Percentiles rank a stretch among this genome's conserved stretches.
Conservation (phyloP, 1,140 invertebrate species). For the Wiebesia pumilae region DNA sequence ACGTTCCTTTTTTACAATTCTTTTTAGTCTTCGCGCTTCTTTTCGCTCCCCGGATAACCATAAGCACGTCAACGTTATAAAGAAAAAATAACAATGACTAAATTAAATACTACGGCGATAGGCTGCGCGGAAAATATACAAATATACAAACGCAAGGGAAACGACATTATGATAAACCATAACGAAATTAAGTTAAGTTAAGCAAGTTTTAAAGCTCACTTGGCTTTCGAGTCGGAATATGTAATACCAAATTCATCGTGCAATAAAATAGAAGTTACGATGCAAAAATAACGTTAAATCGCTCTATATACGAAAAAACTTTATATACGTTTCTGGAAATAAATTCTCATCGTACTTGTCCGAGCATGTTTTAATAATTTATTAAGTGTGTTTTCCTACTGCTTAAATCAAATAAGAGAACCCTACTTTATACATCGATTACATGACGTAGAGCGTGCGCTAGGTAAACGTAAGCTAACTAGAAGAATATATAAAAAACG, state of each 20-base stretch:
- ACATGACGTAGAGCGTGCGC: not conserved
- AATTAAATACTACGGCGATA: no score
- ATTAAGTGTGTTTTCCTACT: not conserved
- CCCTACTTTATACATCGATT: not conserved
- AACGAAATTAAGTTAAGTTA: no score
- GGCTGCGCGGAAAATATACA: no score
- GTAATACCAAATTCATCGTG: not conserved
- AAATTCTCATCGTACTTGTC: not conserved
- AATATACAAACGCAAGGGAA: no score
- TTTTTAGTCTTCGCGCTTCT: no score
- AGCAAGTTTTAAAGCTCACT: no score
- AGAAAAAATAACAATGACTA: no score
- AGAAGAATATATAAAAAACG: not conserved
- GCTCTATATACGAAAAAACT: not conserved
- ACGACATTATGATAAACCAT: no score
- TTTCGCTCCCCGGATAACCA: no score
- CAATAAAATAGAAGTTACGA: not conserved
- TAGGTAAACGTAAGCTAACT: not conserved
- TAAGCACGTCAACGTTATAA: no score
- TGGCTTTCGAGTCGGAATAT: not conserved
- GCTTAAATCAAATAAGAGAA: not conserved
- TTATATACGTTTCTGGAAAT: not conserved
- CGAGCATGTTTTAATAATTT: not conserved
- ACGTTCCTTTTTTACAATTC: no score
- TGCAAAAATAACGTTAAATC: not conserved